A percentile compares a stretch with the other conserved stretches of the same genome.
Conservation (phyloP, 35 echinoderm and acorn worm species). For the Lytechinus variegatus region DNA sequence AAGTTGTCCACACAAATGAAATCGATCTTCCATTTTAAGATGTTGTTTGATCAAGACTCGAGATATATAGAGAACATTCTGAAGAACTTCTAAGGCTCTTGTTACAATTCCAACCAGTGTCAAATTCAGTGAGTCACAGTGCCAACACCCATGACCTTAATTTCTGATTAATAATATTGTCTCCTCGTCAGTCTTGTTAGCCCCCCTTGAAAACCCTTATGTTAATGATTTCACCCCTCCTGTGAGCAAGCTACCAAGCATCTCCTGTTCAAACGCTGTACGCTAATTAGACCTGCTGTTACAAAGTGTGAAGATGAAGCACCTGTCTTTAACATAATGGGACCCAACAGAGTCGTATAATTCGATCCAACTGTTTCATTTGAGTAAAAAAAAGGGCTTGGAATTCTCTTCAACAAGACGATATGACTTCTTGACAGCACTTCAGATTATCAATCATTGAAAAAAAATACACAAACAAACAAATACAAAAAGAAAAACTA, state of each 20-base stretch:
- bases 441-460: background rate
- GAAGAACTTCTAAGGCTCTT: background rate
- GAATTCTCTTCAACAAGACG: background rate
- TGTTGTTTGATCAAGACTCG: background rate
- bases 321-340: background rate
- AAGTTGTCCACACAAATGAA: background rate
- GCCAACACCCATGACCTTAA: background rate
- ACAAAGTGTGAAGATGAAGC: background rate
- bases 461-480: no score
- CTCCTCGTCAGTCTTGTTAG: background rate
- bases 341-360: background rate
- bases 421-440: background rate
- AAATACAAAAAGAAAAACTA: no score
- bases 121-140: background rate
- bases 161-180: background rate
- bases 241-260: background rate
- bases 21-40: background rate
- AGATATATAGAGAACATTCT: background rate
- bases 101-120: background rate
- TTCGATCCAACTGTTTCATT: background rate
- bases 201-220: background rate
- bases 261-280: constrained; percentile 1
- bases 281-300: background rate
- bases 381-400: background rate
- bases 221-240: background rate